These are phyloP conservation scores for Griposia aprilina DNA, from an alignment of 2,888 invertebrate genomes.

Conservation along the genomic window DNA sequence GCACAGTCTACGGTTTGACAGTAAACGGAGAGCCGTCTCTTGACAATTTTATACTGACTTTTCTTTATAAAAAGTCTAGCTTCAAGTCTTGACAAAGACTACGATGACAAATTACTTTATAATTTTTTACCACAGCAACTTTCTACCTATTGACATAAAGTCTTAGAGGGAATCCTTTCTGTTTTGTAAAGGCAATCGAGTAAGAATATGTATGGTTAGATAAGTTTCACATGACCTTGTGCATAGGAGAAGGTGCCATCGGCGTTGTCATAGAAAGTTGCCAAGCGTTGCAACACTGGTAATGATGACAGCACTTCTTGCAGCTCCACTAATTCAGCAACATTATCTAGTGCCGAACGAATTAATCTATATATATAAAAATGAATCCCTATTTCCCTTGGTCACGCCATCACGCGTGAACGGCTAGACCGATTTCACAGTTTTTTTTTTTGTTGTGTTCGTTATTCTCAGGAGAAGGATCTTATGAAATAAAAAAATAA, in stretches of 20 bases:
- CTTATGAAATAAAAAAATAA: too few species aligned
- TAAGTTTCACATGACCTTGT: constrained; percentile 56
- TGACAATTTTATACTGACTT: constrained; percentile 1
- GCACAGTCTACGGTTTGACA: constrained; percentile 27
- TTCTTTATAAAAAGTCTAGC: background rate
- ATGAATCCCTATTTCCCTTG: too few species aligned
- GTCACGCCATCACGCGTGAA: too few species aligned
- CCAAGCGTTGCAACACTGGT: constrained; percentile 31
- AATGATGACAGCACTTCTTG: constrained; percentile 40
- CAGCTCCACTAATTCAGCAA: constrained; percentile 37
- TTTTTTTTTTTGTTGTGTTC: too few species aligned
- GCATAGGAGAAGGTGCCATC: constrained; percentile 51
- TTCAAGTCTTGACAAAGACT: background rate
- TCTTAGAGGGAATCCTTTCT: constrained; percentile 28
- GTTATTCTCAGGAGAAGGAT: too few species aligned
- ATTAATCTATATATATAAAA: too few species aligned
- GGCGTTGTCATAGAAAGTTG: constrained; percentile 50
- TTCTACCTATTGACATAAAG: constrained; percentile 14
- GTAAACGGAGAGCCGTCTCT: constrained; percentile 26
- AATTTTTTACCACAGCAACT: background rate
- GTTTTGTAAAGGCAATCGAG: constrained; percentile 32
- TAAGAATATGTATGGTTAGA: constrained; percentile 40
- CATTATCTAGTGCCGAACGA: constrained; percentile 20
- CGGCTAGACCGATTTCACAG: too few species aligned
- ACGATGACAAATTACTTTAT: background rate